A percentile compares a stretch with the other conserved stretches of the same genome.
These are phyloP conservation scores for Bambusicola thoracicus DNA, from an alignment of 2,113 vertebrate species.

Conservation along the genomic window DNA sequence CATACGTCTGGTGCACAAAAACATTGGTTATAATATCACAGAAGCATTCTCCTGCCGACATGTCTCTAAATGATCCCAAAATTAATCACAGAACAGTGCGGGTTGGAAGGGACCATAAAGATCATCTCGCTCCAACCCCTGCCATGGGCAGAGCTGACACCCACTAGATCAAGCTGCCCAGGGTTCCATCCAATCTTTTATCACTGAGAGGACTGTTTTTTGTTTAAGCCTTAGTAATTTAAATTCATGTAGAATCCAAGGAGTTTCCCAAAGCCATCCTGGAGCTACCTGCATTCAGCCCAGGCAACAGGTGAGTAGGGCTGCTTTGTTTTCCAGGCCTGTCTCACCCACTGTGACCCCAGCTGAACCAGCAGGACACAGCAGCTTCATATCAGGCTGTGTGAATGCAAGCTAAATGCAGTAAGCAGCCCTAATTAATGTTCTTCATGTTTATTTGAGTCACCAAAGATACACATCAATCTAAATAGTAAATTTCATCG, in stretches of 20 bases:
- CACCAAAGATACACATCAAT: background rate
- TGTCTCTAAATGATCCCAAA: background rate
- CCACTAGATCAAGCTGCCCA: too few species aligned
- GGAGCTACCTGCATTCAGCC: background rate
- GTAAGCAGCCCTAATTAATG: constrained; percentile 40
- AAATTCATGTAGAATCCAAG: background rate
- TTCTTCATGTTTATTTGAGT: constrained; percentile 43
- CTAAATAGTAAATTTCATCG: constrained; percentile 47
- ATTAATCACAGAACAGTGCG: too few species aligned
- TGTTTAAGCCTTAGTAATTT: background rate
- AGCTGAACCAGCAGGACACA: constrained; percentile 17
- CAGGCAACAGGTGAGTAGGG: background rate
- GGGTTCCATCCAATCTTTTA: background rate
- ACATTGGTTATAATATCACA: background rate
- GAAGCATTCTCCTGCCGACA: background rate
- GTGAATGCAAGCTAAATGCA: constrained; percentile 58
- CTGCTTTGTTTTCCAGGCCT: constrained; percentile 11
- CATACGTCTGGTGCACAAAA: background rate
- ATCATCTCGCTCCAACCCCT: too few species aligned
- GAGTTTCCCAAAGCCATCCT: background rate
- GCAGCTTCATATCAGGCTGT: constrained; percentile 3
- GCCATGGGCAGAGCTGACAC: too few species aligned
- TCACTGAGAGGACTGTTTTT: background rate
- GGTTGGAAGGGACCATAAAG: too few species aligned
- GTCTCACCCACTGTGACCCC: background rate